Evolutionary conservation across 2,797 vertebrate genomes (phyloP), one percentile per base, ranked within the genome.

Genomic region (Lithobates sylvaticus): DNA sequence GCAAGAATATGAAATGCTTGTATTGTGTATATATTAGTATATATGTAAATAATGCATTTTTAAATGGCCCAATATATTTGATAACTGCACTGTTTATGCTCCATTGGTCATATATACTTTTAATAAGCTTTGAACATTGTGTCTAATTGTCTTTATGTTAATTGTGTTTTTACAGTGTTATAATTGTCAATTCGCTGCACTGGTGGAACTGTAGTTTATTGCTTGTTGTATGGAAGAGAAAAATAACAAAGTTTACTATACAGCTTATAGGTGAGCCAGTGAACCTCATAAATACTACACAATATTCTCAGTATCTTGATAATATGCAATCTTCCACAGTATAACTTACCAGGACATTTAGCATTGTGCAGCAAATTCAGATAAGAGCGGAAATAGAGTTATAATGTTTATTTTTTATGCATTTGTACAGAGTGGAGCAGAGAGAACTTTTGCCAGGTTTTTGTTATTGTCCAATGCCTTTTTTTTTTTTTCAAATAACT

Each of bases 21-120:
- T 85, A 80, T 80, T 50, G 65, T 58, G 15, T 61, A 42, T 54
- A 58, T 44, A 58, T 83, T 26, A 15, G 42, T 70, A 13, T 36
- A 29, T 44, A 70, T 54, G 54, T 29, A 54, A 67, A 69, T 76
- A 83, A 9, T 29, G 50, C 15, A 50, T 70, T 73, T 73, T 82
- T 23, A 12, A 26, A 9, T 39, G 6, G 39, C 44, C 10, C 21
- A 54, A 10, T 70, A 2, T 27, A 44, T 42, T 54, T 54, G 16
- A 73, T 73, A 42, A 27, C 18, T 10, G 2, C 70, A 23, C 39
- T 61, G 80, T 44, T 73, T 70, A 70, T 50, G 18, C 34, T 65
- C 10, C 23, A 5, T 54, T 69, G 13, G 27, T 27, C 27, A 21
- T 42, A 32, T 47, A 67, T 47, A n/a, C 39, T 15, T 13, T 21